A percentile compares a stretch with the other conserved stretches of the same genome.
Evolutionary conservation across 1,140 invertebrate genomes (phyloP).

Genomic region (Apocrypta bakeri): DNA sequence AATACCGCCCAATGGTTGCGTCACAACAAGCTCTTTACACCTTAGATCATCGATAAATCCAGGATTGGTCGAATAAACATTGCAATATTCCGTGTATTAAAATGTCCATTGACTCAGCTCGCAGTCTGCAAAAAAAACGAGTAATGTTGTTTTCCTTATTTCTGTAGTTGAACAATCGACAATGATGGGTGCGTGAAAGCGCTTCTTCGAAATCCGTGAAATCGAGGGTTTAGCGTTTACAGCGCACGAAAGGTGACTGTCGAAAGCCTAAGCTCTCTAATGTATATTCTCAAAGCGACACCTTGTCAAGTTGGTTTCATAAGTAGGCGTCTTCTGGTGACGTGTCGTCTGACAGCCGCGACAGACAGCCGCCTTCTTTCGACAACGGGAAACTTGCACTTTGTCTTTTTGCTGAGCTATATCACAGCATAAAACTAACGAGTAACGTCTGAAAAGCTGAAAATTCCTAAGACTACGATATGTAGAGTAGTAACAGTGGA

Average conservation of each 20-base stretch:
- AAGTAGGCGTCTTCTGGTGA: constrained; percentile 5
- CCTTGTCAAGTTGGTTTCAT: constrained; percentile 6
- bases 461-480: too few species aligned
- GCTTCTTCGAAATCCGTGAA: neutral
- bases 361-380: neutral
- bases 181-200: neutral
- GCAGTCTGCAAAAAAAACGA: too few species aligned
- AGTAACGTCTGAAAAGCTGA: neutral
- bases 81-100: neutral
- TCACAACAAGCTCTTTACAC: neutral
- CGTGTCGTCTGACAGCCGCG: neutral
- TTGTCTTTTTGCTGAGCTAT: neutral
- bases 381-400: constrained; percentile 3
- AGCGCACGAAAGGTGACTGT: neutral
- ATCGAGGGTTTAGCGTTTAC: neutral
- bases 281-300: constrained; percentile 19
- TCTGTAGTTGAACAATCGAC: neutral
- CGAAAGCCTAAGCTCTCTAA: neutral
- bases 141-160: neutral
- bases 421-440: too few species aligned
- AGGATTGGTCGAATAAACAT: neutral
- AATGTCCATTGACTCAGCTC: neutral
- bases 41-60: constrained; percentile 29
- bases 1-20: neutral
- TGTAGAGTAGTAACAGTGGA: too few species aligned